Conservation (phyloP, 2,113 vertebrate species). For the Mugil cephalus region DNA sequence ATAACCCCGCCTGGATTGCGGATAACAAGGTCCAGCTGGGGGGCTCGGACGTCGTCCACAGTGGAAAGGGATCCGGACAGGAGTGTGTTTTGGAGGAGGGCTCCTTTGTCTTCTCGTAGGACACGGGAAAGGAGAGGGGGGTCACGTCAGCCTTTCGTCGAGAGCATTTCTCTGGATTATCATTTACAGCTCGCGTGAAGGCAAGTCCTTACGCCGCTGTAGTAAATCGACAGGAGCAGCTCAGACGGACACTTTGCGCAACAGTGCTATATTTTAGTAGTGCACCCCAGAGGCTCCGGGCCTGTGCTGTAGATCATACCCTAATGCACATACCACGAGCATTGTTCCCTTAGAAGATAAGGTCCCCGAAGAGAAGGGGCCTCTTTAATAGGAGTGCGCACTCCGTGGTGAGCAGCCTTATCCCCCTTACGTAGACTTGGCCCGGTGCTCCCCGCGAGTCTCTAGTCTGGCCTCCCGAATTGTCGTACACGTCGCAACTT, state of each 20-base stretch:
- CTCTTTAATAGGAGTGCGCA: conserved; percentile 55
- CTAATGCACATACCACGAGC: conserved; percentile 47
- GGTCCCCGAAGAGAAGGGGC: conserved; percentile 32
- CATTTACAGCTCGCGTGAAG: conserved; percentile 19
- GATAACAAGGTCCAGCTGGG: conserved; percentile 73
- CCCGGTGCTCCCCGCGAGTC: conserved; percentile 32
- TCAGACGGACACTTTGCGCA: neutral
- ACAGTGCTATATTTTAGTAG: conserved; percentile 4
- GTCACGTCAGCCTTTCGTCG: conserved; percentile 17
- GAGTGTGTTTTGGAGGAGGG: conserved; percentile 8
- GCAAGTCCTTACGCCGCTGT: conserved; percentile 23
- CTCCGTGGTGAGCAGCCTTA: conserved; percentile 57
- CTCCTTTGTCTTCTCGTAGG: conserved; percentile 31
- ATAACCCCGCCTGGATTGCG: conserved; percentile 52
- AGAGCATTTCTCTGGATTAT: conserved; percentile 8
- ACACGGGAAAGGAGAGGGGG: neutral
- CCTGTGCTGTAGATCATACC: conserved; percentile 44
- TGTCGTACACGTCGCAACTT: conserved; percentile 45
- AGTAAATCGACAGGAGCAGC: conserved; percentile 15
- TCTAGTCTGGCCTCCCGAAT: conserved; percentile 28
- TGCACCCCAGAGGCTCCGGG: conserved; percentile 4
- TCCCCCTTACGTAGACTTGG: conserved; percentile 56
- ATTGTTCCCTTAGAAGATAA: conserved; percentile 50
- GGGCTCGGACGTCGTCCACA: conserved; percentile 36
- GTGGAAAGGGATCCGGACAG: conserved; percentile 26